Percentiles rank a stretch among this genome's conserved stretches.
These are phyloP conservation scores for Ia io DNA, from an alignment of 2,113 vertebrate species.

Conservation along the genomic window DNA sequence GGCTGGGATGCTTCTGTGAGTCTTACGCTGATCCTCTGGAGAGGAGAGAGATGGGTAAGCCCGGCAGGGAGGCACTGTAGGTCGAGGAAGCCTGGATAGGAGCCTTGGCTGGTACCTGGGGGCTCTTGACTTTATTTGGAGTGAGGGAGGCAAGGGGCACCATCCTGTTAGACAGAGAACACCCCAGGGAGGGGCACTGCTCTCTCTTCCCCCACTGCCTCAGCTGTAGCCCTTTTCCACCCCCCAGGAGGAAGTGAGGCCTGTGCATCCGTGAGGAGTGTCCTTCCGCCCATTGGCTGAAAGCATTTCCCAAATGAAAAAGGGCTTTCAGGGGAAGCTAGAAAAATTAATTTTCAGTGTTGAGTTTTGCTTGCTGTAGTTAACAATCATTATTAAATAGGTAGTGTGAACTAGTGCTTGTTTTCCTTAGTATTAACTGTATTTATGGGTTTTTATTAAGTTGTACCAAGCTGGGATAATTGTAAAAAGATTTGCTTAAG, in stretches of 20 bases:
- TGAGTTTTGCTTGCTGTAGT: slow-evolving; percentile 70
- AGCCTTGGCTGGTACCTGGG: neutral
- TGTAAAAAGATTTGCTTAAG: slow-evolving; percentile 72
- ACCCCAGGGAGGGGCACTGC: neutral
- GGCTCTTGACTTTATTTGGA: neutral
- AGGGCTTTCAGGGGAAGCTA: slow-evolving; percentile 43
- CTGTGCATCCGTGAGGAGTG: rapidly evolving
- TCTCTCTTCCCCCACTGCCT: neutral
- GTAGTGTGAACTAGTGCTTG: slow-evolving; percentile 59
- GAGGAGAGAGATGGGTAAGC: neutral
- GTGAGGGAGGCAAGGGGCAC: neutral
- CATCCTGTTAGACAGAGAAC: neutral
- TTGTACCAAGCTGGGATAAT: slow-evolving; percentile 68
- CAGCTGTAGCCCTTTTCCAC: neutral
- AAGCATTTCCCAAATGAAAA: slow-evolving; percentile 30
- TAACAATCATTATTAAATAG: slow-evolving; percentile 78
- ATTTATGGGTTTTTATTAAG: slow-evolving; percentile 77
- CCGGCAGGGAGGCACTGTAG: too few species aligned
- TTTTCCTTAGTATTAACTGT: slow-evolving; percentile 70
- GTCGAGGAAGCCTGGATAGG: neutral
- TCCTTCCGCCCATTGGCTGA: neutral
- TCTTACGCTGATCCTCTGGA: neutral
- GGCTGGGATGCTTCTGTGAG: neutral
- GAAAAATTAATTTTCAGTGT: slow-evolving; percentile 61
- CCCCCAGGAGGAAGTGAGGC: neutral